These are phyloP conservation scores for Coleophora deauratella DNA, from an alignment of 2,888 invertebrate species.

Conservation along the genomic window DNA sequence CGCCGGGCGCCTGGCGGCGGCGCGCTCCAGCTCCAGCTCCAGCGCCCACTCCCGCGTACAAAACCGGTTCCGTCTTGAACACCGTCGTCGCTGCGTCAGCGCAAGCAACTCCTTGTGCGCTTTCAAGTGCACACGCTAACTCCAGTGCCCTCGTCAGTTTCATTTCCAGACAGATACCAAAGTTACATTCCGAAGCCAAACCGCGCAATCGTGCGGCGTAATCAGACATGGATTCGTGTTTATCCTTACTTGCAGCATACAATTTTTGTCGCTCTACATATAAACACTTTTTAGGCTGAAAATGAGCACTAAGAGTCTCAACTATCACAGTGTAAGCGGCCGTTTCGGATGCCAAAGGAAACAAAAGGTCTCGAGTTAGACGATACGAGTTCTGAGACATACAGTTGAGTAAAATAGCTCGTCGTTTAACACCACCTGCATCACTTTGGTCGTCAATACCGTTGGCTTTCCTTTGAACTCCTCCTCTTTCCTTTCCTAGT, in stretches of 20 bases:
- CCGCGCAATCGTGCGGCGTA: background rate
- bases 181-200: background rate
- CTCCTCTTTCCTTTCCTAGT: no score
- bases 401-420: slow-evolving; percentile 4
- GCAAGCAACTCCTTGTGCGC: background rate
- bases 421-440: background rate
- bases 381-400: slow-evolving; percentile 5
- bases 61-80: no score
- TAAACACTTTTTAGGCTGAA: slow-evolving; percentile 2
- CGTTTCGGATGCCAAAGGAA: background rate
- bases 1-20: no score
- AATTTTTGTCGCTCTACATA: slow-evolving; percentile 1
- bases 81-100: background rate
- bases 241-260: background rate
- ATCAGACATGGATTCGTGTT: background rate
- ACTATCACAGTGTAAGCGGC: background rate
- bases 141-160: background rate
- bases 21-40: no score
- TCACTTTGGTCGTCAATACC: background rate
- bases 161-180: background rate
- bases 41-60: no score
- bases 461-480: no score
- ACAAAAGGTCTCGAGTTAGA: background rate
- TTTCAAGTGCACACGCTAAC: background rate
- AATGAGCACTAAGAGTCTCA: background rate